Percentiles rank a stretch among this genome's conserved stretches.
Evolutionary conservation across 2,113 vertebrate genomes (phyloP).

Genomic region (Empidonax traillii): DNA sequence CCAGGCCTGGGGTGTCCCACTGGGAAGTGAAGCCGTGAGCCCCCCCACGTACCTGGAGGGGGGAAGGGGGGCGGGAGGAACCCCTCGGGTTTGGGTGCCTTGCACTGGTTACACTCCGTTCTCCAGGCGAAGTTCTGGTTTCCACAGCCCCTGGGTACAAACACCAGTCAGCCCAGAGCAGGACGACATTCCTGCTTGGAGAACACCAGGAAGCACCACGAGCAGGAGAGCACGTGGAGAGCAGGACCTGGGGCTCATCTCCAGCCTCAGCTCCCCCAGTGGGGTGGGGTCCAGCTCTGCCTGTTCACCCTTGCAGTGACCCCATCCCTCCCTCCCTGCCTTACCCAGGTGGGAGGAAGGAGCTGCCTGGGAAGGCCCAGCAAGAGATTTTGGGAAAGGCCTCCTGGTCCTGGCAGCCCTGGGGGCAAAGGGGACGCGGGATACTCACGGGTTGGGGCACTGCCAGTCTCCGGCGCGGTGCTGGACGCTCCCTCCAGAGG

Average conservation of each 20-base stretch:
- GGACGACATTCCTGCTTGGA: background rate
- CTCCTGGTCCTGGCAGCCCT: rapidly evolving
- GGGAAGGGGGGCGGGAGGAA: slow-evolving; percentile 90
- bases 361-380: background rate
- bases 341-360: background rate
- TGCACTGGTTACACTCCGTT: slow-evolving; percentile 99
- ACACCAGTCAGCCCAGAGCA: background rate
- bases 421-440: rapidly evolving
- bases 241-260: background rate
- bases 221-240: background rate
- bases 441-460: slow-evolving; percentile 93
- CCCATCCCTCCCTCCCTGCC: background rate
- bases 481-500: slow-evolving; percentile 89
- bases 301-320: rapidly evolving
- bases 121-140: slow-evolving; percentile 99
- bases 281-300: background rate
- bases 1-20: background rate
- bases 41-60: slow-evolving; percentile 78
- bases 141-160: slow-evolving; percentile 85
- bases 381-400: background rate
- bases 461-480: slow-evolving; percentile 97
- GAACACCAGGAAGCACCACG: background rate
- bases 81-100: slow-evolving; percentile 94
- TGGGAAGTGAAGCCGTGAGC: rapidly evolving
- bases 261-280: background rate